Base-by-base conservation (phyloP, 2,888 invertebrate genomes). In the Phaedon cochleariae region DNA sequence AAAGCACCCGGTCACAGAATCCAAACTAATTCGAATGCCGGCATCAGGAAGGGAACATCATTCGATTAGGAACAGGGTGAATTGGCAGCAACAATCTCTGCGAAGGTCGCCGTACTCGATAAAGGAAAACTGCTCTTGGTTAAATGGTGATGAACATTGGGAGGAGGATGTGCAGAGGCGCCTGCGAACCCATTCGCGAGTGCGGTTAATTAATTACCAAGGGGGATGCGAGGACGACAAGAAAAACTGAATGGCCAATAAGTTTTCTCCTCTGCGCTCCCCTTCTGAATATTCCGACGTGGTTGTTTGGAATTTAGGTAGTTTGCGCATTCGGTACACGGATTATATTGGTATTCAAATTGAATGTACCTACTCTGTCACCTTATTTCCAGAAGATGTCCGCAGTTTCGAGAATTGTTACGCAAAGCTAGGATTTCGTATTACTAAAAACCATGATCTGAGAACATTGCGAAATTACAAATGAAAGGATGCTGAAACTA, bases 1-100 rank as follows among this genome's bases (percentile, higher is more conserved):
- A 41, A n/a, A n/a, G 15, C 41, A 15, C 3, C 15, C 41, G 41
- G 41, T 41, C 41, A 2, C 41, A 41, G 15, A 41, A 15, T 41
- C 41, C 15, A n/a, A 41, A 41, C 41, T 41, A 41, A 41, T 41
- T 41, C 41, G 41, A 41, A 41, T 41, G 41, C 41, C 34, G 41
- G 41, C 15, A 15, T 41, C 15, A 15, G 41, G 15, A 15, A 15
- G 12, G 15, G 41, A 12, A 2, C 15, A 7, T 41, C 41, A 41
- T 41, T 41, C 41, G 41, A 41, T 41, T 41, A 41, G 41, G 6
- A 41, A 15, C 41, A 15, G 3, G 41, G 41, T 3, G 15, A 41
- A 41, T 41, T 41, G n/a, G 41, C 41, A n/a, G 41, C 41, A 41
- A 41, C 41, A 41, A 41, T 41, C 41, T 41, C n/a, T 15, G 15